phyloP scores from a whole-genome alignment of 2,113 vertebrate species.

The Perccottus glenii region DNA sequence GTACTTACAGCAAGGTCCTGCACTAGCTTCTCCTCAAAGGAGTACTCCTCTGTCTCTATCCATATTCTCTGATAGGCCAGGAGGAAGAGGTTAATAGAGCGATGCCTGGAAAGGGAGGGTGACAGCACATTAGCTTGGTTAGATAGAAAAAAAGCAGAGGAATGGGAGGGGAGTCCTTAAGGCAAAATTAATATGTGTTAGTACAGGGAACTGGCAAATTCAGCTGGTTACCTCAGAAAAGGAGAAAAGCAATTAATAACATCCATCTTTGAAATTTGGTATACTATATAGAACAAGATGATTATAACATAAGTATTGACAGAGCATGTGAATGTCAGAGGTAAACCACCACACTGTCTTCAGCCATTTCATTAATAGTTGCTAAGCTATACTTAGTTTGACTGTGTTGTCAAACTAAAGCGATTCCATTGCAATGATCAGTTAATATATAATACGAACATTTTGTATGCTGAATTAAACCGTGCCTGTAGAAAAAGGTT shows the following conservation, averaged over 20 bases:
- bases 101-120: constrained; percentile 90
- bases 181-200: constrained; percentile 85
- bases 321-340: too few relatives aligned
- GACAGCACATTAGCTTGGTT: constrained; percentile 88
- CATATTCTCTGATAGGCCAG: constrained; percentile 99
- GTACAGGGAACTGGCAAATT: constrained; percentile 78
- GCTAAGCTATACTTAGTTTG: too few relatives aligned
- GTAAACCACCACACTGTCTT: too few relatives aligned
- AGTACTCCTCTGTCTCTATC: constrained; percentile 99
- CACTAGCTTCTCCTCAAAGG: constrained; percentile 99
- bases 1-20: constrained; percentile 99
- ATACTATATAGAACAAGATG: too few relatives aligned
- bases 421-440: too few relatives aligned
- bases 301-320: too few relatives aligned
- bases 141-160: constrained; percentile 56
- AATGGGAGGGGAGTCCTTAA: constrained; percentile 48
- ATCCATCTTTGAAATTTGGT: too few relatives aligned
- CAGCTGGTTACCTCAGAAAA: constrained; percentile 81
- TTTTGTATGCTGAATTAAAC: constrained; percentile 68
- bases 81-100: constrained; percentile 99
- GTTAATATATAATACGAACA: too few relatives aligned
- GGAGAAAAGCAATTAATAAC: background rate
- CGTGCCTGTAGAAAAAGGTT: constrained; percentile 74
- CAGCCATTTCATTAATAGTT: too few relatives aligned
- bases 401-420: too few relatives aligned